Evolutionary conservation across 1,140 invertebrate species (phyloP).

Genomic region (Papilio polyxenes): DNA sequence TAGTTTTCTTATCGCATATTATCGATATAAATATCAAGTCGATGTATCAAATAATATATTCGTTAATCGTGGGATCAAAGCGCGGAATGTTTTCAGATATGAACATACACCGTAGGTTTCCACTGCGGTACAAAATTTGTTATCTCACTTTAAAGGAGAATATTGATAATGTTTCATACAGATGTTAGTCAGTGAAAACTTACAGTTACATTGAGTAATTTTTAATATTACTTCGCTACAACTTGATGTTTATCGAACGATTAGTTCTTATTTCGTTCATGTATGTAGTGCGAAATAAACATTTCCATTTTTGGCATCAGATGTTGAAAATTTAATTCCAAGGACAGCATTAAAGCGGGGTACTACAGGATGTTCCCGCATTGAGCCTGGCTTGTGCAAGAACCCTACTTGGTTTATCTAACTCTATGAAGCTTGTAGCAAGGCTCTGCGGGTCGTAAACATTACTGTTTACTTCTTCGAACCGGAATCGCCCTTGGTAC

Average conservation of each 20-base stretch:
- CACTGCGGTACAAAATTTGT: neutral
- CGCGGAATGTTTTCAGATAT: neutral
- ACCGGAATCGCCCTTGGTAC: conserved; percentile 48
- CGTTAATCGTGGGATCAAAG: neutral
- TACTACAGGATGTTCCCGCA: neutral
- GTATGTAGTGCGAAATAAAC: neutral
- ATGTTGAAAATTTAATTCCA: neutral
- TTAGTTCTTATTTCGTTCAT: too few species aligned
- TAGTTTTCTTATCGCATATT: neutral
- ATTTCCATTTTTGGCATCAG: neutral
- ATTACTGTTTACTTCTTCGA: conserved; percentile 52
- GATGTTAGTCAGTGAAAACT: too few species aligned
- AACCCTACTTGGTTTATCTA: conserved; percentile 25
- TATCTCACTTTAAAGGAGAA: too few species aligned
- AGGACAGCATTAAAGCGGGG: neutral
- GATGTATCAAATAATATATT: neutral
- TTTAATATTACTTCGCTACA: too few species aligned
- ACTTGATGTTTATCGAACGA: too few species aligned
- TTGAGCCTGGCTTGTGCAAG: neutral
- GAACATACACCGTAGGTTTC: neutral
- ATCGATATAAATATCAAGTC: neutral
- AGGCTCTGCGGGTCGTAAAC: conserved; percentile 36
- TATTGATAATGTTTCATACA: neutral
- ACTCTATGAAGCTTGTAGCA: conserved; percentile 19
- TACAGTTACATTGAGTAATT: too few species aligned